Conservation (phyloP, 2,113 vertebrate species). For the Caretta caretta region DNA sequence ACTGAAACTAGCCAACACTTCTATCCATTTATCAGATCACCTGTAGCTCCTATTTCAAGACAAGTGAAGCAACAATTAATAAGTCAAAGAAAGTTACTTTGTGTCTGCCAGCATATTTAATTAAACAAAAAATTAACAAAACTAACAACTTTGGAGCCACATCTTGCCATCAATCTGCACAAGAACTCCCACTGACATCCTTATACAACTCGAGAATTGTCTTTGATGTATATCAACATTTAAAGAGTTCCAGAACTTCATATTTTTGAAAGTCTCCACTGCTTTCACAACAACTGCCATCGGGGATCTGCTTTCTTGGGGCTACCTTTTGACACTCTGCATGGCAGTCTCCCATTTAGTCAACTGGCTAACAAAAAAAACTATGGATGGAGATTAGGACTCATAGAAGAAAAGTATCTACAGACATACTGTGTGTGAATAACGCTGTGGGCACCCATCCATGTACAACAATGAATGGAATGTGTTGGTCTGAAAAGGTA, state of each 20-base stretch:
- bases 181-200: not conserved
- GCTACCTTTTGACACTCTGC: slow-evolving; percentile 27
- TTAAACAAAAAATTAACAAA: slow-evolving; percentile 49
- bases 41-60: slow-evolving; percentile 30
- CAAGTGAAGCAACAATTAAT: slow-evolving; percentile 14
- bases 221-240: slow-evolving; percentile 52
- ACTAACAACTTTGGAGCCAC: not conserved
- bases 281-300: slow-evolving; percentile 13
- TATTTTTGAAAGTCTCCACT: slow-evolving; percentile 23
- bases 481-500: slow-evolving; percentile 53
- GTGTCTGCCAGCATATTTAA: slow-evolving; percentile 9
- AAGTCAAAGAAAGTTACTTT: slow-evolving; percentile 25
- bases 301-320: slow-evolving; percentile 37
- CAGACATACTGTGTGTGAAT: slow-evolving; percentile 22
- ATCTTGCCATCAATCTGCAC: slow-evolving; percentile 34
- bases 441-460: not conserved
- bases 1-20: slow-evolving; percentile 11
- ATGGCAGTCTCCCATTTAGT: not conserved
- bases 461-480: slow-evolving; percentile 54
- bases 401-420: slow-evolving; percentile 26
- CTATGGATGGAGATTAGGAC: slow-evolving; percentile 52
- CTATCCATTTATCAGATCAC: not conserved
- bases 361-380: slow-evolving; percentile 34
- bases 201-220: slow-evolving; percentile 2
- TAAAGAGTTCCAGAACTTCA: slow-evolving; percentile 56